Evolutionary conservation across 37 sponge, comb jelly and placozoan species (phyloP), one percentile per base, ranked within the genome.

Genomic region (Cliona cf. orientalis): DNA sequence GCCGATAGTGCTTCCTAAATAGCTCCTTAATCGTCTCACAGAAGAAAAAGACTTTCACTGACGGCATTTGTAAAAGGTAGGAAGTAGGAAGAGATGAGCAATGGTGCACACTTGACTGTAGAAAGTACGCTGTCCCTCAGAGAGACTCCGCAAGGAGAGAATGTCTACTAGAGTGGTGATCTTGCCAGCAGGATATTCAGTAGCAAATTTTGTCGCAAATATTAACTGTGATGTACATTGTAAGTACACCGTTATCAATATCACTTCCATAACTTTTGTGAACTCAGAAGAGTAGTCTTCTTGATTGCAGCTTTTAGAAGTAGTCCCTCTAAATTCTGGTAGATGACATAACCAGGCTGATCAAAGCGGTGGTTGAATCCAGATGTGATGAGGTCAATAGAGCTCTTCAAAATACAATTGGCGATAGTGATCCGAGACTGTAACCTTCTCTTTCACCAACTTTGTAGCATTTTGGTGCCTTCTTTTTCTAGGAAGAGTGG

Each of bases 51-150:
- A 46, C 79, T 2, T 72, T 85, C 86, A 69, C 86, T 85, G 2
- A 66, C 79, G 26, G 86, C 86, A 78, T 85, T 84, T 2, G 76
- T 84, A 32, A 69, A 75, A 37, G 80, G 87, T 58, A 86, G 66
- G n/a, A 9, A 88, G 77, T 12, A 81, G 70, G n/a, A n/a, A n/a
- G 2, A 88, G 60, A 0, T 72, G 66, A 11, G 61, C 82, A 19
- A 81, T 2, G 58, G 37, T 45, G 43, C 82, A 81, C 12, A 88
- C 88, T 68, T 88, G 57, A 53, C 64, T 76, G 34, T 34, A 88
- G 53, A 88, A 88, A 1, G 40, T 35, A 12, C 55, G 55, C 46
- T 38, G 49, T 29, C 44, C 87, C 9, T 36, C 66, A 41, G 87
- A 74, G 41, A 86, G 55, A 38, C 66, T 78, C 28, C 64, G 70